phyloP scores from a whole-genome alignment of 2,113 vertebrate species.

The Psophia crepitans region DNA sequence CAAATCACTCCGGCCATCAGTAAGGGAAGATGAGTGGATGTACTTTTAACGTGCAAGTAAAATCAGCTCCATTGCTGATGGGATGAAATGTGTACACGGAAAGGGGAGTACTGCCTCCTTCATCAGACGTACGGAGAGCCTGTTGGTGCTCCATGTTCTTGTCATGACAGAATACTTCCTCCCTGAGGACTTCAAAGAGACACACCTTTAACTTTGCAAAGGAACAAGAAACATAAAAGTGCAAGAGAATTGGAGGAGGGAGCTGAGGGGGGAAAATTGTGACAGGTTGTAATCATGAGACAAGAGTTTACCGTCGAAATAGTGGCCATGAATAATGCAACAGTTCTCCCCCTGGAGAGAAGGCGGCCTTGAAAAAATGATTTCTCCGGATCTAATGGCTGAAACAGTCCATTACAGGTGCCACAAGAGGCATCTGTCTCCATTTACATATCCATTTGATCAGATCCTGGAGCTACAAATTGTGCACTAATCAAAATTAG shows the following conservation, averaged over 20 bases:
- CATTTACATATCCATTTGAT: slow-evolving; percentile 33
- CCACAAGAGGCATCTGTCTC: slow-evolving; percentile 30
- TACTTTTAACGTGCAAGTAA: not conserved
- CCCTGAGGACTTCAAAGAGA: not conserved
- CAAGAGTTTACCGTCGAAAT: not conserved
- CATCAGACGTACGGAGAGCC: not conserved
- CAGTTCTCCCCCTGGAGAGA: not conserved
- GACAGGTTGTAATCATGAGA: not conserved
- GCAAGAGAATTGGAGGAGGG: not conserved
- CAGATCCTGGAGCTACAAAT: not conserved
- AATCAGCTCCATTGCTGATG: not conserved
- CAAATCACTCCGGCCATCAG: not conserved
- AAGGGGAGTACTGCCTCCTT: not conserved
- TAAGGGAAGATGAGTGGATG: not conserved
- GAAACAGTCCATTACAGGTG: slow-evolving; percentile 44
- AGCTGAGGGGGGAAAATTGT: not conserved
- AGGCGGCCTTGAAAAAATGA: slow-evolving; percentile 17
- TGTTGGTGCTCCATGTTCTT: not conserved
- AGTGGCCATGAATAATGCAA: slow-evolving; percentile 40
- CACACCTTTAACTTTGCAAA: not conserved
- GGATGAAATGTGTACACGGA: not conserved
- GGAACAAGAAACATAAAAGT: not conserved
- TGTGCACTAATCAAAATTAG: not conserved
- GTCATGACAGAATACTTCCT: not conserved
- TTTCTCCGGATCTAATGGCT: slow-evolving; percentile 41